phyloP scores from a whole-genome alignment of 2,797 vertebrate genomes.

The Acanthurus leucopareius region DNA sequence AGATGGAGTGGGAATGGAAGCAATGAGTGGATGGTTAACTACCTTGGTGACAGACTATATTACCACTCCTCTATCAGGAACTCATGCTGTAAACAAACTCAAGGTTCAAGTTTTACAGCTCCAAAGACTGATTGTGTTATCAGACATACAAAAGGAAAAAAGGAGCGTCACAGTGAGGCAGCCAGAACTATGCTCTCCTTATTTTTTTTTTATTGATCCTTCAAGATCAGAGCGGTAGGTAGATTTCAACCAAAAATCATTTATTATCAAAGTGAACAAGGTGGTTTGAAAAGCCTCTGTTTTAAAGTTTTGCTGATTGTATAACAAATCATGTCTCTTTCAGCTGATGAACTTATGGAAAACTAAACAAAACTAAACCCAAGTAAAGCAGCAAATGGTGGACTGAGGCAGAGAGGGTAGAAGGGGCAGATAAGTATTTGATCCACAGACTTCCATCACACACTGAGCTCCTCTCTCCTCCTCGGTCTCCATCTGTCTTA shows the following conservation, averaged over 20 bases:
- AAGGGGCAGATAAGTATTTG: neutral
- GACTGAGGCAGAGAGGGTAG: neutral
- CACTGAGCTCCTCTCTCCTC: too few relatives aligned
- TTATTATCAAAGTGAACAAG: neutral
- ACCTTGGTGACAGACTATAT: neutral
- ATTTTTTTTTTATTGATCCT: neutral
- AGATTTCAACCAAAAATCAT: neutral
- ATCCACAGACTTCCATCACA: neutral
- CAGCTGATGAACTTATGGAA: neutral
- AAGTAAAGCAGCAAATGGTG: neutral
- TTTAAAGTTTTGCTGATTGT: neutral
- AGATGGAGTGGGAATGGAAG: neutral
- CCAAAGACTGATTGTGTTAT: neutral
- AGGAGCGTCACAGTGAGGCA: neutral
- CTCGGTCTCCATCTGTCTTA: too few relatives aligned
- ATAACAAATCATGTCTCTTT: neutral
- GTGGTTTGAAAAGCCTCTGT: too few relatives aligned
- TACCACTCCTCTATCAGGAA: constrained; percentile 63
- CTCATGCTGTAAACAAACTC: constrained; percentile 61
- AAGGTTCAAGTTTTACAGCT: constrained; percentile 73
- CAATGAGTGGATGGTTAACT: neutral
- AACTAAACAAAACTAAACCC: too few relatives aligned
- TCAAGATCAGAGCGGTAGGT: neutral
- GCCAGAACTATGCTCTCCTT: neutral
- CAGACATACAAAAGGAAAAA: neutral